A percentile compares a stretch with the other conserved stretches of the same genome.
Conservation (phyloP, 2,888 invertebrate species). For the Aquatica leii region DNA sequence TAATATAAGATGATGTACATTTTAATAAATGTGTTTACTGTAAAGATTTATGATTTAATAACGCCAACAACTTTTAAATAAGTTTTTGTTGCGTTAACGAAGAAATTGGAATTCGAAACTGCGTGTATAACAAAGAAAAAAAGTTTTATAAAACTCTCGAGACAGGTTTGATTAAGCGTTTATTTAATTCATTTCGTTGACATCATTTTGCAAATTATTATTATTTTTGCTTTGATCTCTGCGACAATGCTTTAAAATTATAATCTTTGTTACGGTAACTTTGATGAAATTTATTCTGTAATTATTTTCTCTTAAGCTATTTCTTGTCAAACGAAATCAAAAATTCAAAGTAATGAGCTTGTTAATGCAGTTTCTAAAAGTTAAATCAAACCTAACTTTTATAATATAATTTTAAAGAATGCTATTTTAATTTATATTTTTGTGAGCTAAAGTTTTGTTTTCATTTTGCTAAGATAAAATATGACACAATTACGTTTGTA, state of each 20-base stretch:
- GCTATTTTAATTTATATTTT: no score
- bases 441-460: no score
- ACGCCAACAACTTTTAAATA: no score
- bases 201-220: neutral
- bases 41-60: conserved; percentile 15
- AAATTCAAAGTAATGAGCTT: conserved; percentile 19
- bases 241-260: neutral
- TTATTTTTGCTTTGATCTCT: conserved; percentile 23
- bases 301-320: conserved; percentile 22
- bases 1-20: conserved; percentile 3
- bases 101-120: neutral
- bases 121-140: no score
- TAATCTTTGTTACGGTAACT: neutral
- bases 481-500: no score
- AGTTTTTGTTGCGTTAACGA: neutral
- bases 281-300: conserved; percentile 28
- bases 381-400: no score
- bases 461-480: no score
- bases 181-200: neutral
- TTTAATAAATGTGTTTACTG: neutral
- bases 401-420: no score
- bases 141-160: neutral
- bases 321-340: conserved; percentile 17
- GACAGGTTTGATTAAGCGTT: neutral
- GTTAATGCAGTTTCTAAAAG: conserved; percentile 12